Evolutionary conservation across 2,797 vertebrate species (phyloP), one percentile per base, ranked within the genome.

Genomic region (Brotula barbata): DNA sequence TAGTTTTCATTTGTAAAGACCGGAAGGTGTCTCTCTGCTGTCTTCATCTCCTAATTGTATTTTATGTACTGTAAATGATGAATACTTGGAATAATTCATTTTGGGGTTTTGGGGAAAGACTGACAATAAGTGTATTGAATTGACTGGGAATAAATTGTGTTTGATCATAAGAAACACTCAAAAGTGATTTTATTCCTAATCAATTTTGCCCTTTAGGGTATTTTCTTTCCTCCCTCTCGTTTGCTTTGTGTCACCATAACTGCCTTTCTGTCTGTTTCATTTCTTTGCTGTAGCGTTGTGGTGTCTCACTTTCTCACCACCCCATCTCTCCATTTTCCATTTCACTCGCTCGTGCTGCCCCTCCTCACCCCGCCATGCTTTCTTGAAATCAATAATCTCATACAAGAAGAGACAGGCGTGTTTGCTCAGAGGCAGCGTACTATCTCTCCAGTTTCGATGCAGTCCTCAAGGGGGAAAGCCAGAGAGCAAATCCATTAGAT

Each of bases 361-460:
- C 46, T 12, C 12, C 34, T 7, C 9, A 36, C 34, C 19, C 40
- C 9, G 20, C 64, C 46, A 77, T 48, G 19, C 58, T 55, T 34
- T 71, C 63, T 74, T n/a, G 12, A 82, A 80, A 84, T 87, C 86
- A 80, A 87, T 89, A 86, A 75, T 66, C 68, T 77, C 59, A 40
- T 78, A 73, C 56, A 48, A 69, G 60, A 61, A 68, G 67, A 78
- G 66, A 68, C 33, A 17, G 46, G 52, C 63, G 33, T 75, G 53
- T 42, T 39, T 53, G 69, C 72, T 78, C 4, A 10, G 67, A 70
- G 65, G 62, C 73, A 57, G 68, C 36, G 16, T 53, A 39, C 46
- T 50, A 13, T 61, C 51, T 58, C 9, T 33, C 15, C 36, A 45
- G 49, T 58, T 53, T 71, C 14, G 5, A 44, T 64, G 59, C 16